Percentiles rank a stretch among this genome's conserved stretches.
phyloP scores from a whole-genome alignment of 2,888 invertebrate genomes.

The Meiosimyza platycephala region DNA sequence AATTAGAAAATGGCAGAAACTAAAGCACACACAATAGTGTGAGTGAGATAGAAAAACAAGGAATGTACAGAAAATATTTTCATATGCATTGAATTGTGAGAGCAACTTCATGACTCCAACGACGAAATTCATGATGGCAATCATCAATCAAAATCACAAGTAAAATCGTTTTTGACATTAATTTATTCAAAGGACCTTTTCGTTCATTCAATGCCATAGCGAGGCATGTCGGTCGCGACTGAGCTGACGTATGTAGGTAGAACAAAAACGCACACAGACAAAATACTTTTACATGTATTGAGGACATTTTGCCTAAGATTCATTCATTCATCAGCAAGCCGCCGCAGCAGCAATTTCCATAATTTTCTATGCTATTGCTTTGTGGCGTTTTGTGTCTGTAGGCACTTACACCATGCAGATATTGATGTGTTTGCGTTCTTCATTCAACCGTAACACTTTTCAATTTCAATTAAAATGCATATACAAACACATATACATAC shows the following conservation, averaged over 20 bases:
- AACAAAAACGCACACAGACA: neutral
- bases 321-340: conserved; percentile 23
- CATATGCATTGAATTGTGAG: too few species aligned
- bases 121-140: conserved; percentile 45
- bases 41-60: too few species aligned
- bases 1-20: too few species aligned
- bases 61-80: too few species aligned
- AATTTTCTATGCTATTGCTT: neutral
- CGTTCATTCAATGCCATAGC: neutral
- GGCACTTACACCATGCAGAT: neutral
- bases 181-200: conserved; percentile 62
- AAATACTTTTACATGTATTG: too few species aligned
- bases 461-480: conserved; percentile 1
- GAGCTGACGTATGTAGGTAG: too few species aligned
- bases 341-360: conserved; percentile 26
- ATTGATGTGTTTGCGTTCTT: neutral
- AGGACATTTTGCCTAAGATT: too few species aligned
- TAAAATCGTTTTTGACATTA: conserved; percentile 64
- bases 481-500: neutral
- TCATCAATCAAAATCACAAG: conserved; percentile 66
- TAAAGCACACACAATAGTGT: too few species aligned
- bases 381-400: neutral
- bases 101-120: too few species aligned
- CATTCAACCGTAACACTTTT: neutral
- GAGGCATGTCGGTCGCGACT: too few species aligned